phyloP scores from a whole-genome alignment of 2,797 vertebrate genomes.

The Arrhamphus sclerolepis region DNA sequence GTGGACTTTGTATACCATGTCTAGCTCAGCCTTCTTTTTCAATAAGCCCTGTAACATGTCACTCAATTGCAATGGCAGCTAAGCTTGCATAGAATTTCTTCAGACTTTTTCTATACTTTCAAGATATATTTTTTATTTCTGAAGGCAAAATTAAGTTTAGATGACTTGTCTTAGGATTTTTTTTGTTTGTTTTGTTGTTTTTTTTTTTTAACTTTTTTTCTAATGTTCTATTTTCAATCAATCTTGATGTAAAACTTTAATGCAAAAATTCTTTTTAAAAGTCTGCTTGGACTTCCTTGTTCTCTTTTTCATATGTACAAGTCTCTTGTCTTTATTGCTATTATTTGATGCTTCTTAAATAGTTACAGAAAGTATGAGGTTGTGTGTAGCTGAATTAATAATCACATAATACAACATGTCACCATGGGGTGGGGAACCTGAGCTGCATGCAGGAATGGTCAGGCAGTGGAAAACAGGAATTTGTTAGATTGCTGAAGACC shows the following conservation, averaged over 20 bases:
- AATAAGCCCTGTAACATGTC: conserved; percentile 10
- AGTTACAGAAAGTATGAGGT: no score
- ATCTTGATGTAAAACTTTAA: no score
- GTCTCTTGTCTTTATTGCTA: no score
- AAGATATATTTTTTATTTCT: conserved; percentile 13
- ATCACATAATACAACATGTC: neutral
- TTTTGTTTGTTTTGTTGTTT: neutral
- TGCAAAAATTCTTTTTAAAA: neutral
- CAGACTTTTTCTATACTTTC: neutral
- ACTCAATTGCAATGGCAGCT: conserved; percentile 46
- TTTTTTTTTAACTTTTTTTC: neutral
- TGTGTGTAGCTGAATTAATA: no score
- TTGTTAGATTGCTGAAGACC: no score
- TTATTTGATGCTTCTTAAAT: no score
- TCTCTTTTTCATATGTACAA: conserved; percentile 8
- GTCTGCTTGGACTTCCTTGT: conserved; percentile 7
- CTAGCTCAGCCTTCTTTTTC: no score
- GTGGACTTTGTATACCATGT: conserved; percentile 16
- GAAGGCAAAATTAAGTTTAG: neutral
- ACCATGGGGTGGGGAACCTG: conserved; percentile 48
- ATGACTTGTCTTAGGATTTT: no score
- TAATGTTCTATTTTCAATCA: conserved; percentile 1
- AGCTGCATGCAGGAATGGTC: neutral
- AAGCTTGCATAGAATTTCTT: conserved; percentile 26
- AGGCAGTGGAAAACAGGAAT: neutral